Evolutionary conservation across 2,113 vertebrate species (phyloP).

Genomic region (Odobenus rosmarus): DNA sequence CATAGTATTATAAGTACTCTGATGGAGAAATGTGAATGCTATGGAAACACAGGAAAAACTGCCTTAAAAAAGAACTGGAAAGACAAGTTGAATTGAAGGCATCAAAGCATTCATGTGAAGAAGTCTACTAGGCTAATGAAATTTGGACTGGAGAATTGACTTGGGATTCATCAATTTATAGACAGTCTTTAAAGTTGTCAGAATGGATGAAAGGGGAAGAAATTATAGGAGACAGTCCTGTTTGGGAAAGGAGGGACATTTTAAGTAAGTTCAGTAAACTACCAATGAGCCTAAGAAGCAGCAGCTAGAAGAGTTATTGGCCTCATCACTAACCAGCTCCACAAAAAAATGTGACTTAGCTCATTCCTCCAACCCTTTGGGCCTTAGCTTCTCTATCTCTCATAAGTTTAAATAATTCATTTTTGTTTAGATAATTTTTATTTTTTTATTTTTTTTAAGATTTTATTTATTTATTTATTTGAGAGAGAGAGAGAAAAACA

Average conservation of each 20-base stretch:
- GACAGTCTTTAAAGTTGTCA: neutral
- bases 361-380: neutral
- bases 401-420: neutral
- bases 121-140: neutral
- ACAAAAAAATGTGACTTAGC: neutral
- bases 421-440: neutral
- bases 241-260: fast-evolving
- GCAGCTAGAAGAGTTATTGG: neutral
- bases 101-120: neutral
- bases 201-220: neutral
- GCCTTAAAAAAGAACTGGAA: neutral
- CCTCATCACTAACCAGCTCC: neutral
- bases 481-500: too few relatives aligned
- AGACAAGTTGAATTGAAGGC: neutral
- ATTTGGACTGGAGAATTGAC: neutral
- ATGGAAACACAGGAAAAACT: neutral
- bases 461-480: too few relatives aligned
- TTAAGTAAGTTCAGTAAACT: neutral
- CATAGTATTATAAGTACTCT: neutral
- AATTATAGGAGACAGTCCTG: neutral
- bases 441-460: neutral
- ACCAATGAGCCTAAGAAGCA: neutral
- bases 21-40: neutral
- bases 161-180: neutral
- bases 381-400: neutral